A percentile compares a stretch with the other conserved stretches of the same genome.
Conservation (phyloP, 2,888 invertebrate species). For the Ornithoptera alexandrae region DNA sequence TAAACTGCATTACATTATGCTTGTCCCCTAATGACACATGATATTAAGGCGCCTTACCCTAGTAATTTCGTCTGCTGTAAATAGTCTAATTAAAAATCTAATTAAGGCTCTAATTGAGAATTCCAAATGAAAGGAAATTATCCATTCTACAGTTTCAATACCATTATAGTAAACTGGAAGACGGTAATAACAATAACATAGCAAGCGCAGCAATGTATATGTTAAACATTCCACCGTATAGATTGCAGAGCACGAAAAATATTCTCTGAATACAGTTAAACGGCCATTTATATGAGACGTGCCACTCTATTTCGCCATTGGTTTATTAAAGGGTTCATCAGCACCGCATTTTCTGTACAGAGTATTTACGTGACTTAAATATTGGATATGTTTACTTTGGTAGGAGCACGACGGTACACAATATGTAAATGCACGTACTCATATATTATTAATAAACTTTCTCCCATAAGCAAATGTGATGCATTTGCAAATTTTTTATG, state of each 20-base stretch:
- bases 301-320: constrained; percentile 27
- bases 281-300: constrained; percentile 28
- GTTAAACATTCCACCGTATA: constrained; percentile 16
- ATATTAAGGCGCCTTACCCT: no score
- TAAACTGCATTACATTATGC: no score
- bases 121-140: no score
- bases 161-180: no score
- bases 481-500: not conserved
- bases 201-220: constrained; percentile 6
- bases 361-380: constrained; percentile 29
- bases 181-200: constrained; percentile 4
- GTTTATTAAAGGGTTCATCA: constrained; percentile 31
- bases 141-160: no score
- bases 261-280: constrained; percentile 29
- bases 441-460: constrained; percentile 9
- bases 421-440: constrained; percentile 10
- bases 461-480: constrained; percentile 1
- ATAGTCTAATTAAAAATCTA: no score
- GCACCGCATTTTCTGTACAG: constrained; percentile 25
- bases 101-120: no score
- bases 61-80: no score
- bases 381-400: constrained; percentile 17
- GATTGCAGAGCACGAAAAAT: constrained; percentile 19
- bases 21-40: no score
- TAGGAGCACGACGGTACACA: not conserved